Evolutionary conservation across 1,140 invertebrate species (phyloP), one percentile per base, ranked within the genome.

Genomic region (Trichogramma pretiosum): DNA sequence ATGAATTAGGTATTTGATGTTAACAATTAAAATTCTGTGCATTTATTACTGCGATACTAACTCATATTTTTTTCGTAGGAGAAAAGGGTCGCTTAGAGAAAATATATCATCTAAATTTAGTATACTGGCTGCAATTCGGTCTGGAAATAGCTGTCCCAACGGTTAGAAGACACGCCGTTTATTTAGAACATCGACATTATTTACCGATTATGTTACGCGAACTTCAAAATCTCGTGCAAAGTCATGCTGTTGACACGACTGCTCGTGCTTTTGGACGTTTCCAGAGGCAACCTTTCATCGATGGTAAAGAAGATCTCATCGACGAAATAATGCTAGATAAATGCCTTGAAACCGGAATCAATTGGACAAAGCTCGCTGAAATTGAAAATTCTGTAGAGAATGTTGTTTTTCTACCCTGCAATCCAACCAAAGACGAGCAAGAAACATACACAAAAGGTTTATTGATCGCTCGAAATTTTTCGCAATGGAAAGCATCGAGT

Each of bases 401-500:
- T 16, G 56, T 61, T 18, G 53, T 65, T 37, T 79, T 76, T 47
- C 57, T 77, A 0, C 73, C 76, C 1, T 77, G 70, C 54, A 67
- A 71, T 51, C 60, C 73, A 26, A 70, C 24, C 1, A 62, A 56
- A 9, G 67, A 70, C 3, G 57, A 62, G 11, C 67, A 50, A 48
- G 61, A 54, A 37, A 66, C 56, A 38, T 70, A 50, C 45, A 64
- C 62, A 9, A 72, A 67, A 24, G 74, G 75, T 65, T 67, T 84
- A 34, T 60, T 84, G 16, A 68, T 85, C 41, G 78, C 77, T 2
- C 68, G 83, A 52, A 83, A 83, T 64, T 74, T 79, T 47, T 64
- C 72, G 35, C 80, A 83, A 43, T 85, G 82, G 82, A 77, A 74
- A 55, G 63, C 67, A 13, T 73, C 63, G 9, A 59, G 59, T 24